Conservation (phyloP, 2,113 vertebrate species). For the Butorides virescens region DNA sequence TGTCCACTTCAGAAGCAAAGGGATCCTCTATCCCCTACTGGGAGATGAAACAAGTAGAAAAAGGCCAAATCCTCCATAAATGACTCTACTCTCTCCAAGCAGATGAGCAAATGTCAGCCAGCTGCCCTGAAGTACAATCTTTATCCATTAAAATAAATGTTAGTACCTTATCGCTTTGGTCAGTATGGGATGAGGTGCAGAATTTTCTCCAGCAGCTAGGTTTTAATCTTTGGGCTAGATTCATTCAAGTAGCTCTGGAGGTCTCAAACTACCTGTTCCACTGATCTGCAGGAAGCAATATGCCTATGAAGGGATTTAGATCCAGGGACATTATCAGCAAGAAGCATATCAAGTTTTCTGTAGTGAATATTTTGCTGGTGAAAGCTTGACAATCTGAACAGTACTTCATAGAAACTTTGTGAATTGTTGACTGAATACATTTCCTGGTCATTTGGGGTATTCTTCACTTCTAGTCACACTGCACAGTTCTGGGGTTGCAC, state of each 20-base stretch:
- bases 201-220: not conserved
- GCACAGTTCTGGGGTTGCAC: not conserved
- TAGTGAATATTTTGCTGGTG: not conserved
- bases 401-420: not conserved
- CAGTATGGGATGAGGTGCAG: not conserved
- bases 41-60: not conserved
- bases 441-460: not conserved
- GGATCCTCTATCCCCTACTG: not conserved
- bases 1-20: not conserved
- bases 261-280: not conserved
- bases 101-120: constrained; percentile 29
- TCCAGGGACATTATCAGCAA: not conserved
- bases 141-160: constrained; percentile 26
- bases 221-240: constrained; percentile 12
- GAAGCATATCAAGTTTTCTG: not conserved
- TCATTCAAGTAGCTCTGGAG: not conserved
- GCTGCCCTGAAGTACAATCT: not conserved
- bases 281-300: not conserved
- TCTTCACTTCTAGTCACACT: not conserved
- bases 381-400: not conserved
- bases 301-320: not conserved
- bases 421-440: not conserved
- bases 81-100: not conserved
- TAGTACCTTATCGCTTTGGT: not conserved
- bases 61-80: constrained; percentile 41